Evolutionary conservation across 1,140 invertebrate genomes (phyloP), one percentile per base, ranked within the genome.

Genomic region (Branchinecta lindahli): DNA sequence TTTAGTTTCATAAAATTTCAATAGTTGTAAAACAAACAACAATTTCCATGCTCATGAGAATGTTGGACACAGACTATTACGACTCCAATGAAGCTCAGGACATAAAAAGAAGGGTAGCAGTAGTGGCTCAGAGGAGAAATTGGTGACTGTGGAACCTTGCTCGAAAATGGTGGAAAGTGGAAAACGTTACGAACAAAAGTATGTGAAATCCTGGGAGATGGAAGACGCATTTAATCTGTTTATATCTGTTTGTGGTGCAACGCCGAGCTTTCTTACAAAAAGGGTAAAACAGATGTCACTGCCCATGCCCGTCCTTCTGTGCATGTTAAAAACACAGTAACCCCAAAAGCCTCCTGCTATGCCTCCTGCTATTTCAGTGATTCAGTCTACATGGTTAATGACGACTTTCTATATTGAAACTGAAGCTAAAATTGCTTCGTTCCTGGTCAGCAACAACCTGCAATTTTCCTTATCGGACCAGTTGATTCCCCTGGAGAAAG

Each of bases 61-160:
- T n/a, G n/a, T n/a, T n/a, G n/a, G 47, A 52, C 47, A n/a, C 47
- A 52, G 47, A 52, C n/a, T 52, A 52, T 52, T 52, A 9, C n/a
- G 47, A 52, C 47, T 52, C 47, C 47, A 52, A 52, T 52, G 47
- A 52, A 52, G 47, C 47, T 52, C 47, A 52, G 47, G 47, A 52
- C 47, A 52, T 52, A 52, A 52, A 52, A 52, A 52, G 47, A 52
- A 52, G n/a, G 47, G n/a, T 52, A 52, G 47, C n/a, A 52, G 47
- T 52, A 52, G 47, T 52, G 47, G 47, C 47, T 52, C 47, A 52
- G 47, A 52, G 9, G 47, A 52, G 47, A n/a, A 52, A 52, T 52
- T 52, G 47, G 9, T 52, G 47, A 52, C n/a, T 52, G 9, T 52
- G 47, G 47, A 52, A 52, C 47, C 47, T 9, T 9, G 47, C 47